Percentiles rank a stretch among this genome's conserved stretches.
Conservation (phyloP, 2,113 vertebrate species). For the Anhinga rufa region DNA sequence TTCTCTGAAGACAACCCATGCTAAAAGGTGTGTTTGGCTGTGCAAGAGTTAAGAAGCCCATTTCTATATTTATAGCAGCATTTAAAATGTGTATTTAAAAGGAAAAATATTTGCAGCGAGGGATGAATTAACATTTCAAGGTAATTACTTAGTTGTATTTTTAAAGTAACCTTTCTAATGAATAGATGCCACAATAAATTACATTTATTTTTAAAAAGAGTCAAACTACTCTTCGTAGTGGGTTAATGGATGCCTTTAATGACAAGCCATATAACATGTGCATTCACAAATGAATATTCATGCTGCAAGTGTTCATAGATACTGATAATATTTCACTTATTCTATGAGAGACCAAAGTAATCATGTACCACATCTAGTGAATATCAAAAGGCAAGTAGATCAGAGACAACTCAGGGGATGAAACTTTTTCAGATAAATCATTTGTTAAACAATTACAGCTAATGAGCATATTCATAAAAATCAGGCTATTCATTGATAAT, state of each 20-base stretch:
- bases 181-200: constrained; percentile 15
- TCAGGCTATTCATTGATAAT: constrained; percentile 57
- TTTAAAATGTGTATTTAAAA: not conserved
- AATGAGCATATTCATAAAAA: constrained; percentile 64
- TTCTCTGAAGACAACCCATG: not conserved
- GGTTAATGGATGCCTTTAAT: constrained; percentile 15
- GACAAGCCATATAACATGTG: not conserved
- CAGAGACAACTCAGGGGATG: constrained; percentile 16
- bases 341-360: not conserved
- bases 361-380: not conserved
- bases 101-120: constrained; percentile 1
- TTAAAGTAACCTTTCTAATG: constrained; percentile 18
- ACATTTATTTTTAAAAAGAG: not conserved
- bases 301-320: not conserved
- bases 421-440: constrained; percentile 44
- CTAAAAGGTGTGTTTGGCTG: not conserved
- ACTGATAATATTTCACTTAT: constrained; percentile 42
- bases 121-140: constrained; percentile 24
- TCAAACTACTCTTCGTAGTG: not conserved
- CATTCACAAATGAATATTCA: constrained; percentile 41
- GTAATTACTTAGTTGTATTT: constrained; percentile 14
- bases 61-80: not conserved
- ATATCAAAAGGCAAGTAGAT: constrained; percentile 37
- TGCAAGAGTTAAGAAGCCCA: not conserved
- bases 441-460: constrained; percentile 60